These are phyloP conservation scores for Aratinga solstitialis DNA, from an alignment of 2,797 vertebrate genomes.

Conservation along the genomic window DNA sequence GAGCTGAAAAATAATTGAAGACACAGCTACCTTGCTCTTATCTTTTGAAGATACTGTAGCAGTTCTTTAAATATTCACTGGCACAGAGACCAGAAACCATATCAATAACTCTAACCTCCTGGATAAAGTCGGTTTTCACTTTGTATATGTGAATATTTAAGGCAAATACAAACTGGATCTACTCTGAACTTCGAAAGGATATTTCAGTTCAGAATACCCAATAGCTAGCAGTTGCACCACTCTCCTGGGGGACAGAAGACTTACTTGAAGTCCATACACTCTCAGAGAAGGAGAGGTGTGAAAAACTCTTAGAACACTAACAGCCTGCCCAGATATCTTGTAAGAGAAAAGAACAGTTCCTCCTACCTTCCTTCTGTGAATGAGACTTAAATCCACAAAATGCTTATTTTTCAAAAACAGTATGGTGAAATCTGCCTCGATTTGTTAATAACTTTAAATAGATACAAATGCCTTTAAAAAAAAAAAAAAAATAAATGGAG, in stretches of 20 bases:
- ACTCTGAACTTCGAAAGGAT: neutral
- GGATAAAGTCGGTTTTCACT: neutral
- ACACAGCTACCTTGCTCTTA: neutral
- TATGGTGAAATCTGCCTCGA: neutral
- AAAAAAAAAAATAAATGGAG: neutral
- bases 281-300: neutral
- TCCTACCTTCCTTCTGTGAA: neutral
- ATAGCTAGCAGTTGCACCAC: neutral
- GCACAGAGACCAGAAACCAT: neutral
- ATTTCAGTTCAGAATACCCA: neutral
- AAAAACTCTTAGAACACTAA: neutral
- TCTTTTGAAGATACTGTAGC: neutral
- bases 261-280: neutral
- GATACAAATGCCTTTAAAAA: neutral
- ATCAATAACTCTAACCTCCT: neutral
- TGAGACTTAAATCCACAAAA: neutral
- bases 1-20: neutral
- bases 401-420: neutral
- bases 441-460: neutral
- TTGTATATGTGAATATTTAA: neutral
- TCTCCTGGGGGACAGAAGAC: neutral
- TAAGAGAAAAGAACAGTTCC: neutral
- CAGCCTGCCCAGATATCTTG: neutral
- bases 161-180: neutral
- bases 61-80: constrained; percentile 4